Base-by-base conservation (phyloP, 2,797 vertebrate genomes). In the Scolopax bukidnonensis region DNA sequence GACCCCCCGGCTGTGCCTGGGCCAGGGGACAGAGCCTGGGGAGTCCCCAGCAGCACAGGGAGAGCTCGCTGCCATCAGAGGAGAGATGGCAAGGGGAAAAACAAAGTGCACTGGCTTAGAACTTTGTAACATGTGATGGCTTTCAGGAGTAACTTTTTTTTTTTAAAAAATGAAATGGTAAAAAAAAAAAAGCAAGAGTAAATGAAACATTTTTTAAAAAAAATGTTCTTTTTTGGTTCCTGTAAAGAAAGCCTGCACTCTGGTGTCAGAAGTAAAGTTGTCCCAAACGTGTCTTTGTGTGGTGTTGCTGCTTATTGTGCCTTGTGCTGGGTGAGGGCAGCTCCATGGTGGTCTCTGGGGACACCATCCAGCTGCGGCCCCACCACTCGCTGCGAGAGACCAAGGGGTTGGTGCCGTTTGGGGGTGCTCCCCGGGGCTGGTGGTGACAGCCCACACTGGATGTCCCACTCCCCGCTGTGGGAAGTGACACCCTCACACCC, bases 71-170 rank as follows among this genome's bases (percentile, higher is more conserved):
- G 57, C 91, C 32, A 45, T 38, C 33, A 5, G 90, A 93, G 71
- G 70, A 67, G 87, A 9, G 51, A 68, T 53, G 75, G 40, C 87
- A 16, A 19, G 60, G 74, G 54, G 41, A 41, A 56, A 53, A 28
- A 67, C 65, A 53, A 64, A 68, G 87, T 54, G 94, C 89, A 70
- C 95, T 84, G 24, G 75, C 74, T 84, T 70, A 16, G 2, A 5
- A 25, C 67, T 91, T 86, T 91, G 51, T 65, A 77, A 93, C 51
- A 85, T 67, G 51, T n/a, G 57, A 75, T 57, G 83, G 92, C 68
- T 91, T 95, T 88, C 89, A 61, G 94, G 61, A 68, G 74, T 87
- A 91, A 84, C 63, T 25, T 79, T 45, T 87, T 94, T 94, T 75
- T 75, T 87, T 68, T 38, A 50, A 32, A 47, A 86, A 88, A 77